Conservation (phyloP, 2,888 invertebrate species). For the Adineta ricciae region DNA sequence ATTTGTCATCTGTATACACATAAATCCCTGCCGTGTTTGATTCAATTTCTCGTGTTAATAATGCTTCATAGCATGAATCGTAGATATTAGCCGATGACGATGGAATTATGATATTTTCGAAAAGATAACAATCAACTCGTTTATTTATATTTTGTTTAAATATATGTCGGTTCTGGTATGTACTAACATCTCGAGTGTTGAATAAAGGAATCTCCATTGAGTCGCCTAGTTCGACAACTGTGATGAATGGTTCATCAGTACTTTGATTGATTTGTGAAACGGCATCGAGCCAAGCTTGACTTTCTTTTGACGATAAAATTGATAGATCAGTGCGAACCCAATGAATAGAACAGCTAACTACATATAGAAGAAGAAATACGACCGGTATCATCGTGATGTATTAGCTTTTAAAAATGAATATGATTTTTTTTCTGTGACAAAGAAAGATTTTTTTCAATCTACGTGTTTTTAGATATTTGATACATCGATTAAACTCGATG, state of each 20-base stretch:
- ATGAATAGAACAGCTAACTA: not conserved
- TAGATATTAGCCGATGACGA: not conserved
- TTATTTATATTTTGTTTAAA: not conserved
- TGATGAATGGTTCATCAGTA: not conserved
- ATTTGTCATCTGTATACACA: not conserved
- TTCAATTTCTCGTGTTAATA: not conserved
- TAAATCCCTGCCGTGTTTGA: not conserved
- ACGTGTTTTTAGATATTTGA: not conserved
- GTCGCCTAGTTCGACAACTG: not conserved
- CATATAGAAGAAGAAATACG: not conserved
- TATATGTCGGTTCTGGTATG: not conserved
- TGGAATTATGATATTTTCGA: not conserved
- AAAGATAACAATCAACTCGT: not conserved
- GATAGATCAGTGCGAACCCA: not conserved
- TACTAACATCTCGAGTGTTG: too few relatives aligned
- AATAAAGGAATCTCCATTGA: not conserved
- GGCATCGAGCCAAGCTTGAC: not conserved
- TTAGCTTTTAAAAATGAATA: not conserved
- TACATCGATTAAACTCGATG: not conserved
- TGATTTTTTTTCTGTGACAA: not conserved
- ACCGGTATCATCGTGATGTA: not conserved
- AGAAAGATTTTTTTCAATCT: not conserved
- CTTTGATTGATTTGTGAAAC: not conserved
- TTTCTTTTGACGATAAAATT: not conserved
- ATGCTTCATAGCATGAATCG: not conserved